Evolutionary conservation across 2,113 vertebrate genomes (phyloP), one percentile per base, ranked within the genome.

Genomic region (Mesembrinibis cayennensis): DNA sequence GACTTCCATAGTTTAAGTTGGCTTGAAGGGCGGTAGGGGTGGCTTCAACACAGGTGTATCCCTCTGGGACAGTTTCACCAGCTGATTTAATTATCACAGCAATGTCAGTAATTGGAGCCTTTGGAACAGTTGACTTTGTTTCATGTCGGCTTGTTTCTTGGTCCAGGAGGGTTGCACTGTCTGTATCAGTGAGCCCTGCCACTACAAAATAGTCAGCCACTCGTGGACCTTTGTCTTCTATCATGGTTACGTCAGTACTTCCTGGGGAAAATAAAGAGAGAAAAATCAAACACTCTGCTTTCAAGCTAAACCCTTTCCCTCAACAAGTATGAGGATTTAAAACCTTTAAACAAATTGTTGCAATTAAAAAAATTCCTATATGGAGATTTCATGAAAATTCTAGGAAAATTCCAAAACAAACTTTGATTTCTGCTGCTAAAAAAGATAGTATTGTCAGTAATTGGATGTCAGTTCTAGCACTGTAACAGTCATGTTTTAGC

Each of bases 131-230:
- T 59, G 98, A 99, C 96, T 99, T 99, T 13, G 98, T 98, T 94
- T 99, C 99, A 6, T 98, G 98, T 78, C 99, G 98, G 88, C 95
- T 98, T 94, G 98, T 92, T 96, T 99, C 99, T 97, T 99, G 99
- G 97, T 99, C 99, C 91, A 99, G 97, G 19, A 98, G 99, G 9
- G 98, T 98, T 89, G 99, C 98, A 22, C 98, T 99, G 82, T 99
- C 99, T 87, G 98, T 99, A 59, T 99, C 99, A 3, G 99, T 99
- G 92, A 99, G 98, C 61, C 99, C 99, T 36, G 99, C 99, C 90
- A 99, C 99, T 77, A 99, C 99, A 67, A 99, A 99, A 98, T 99
- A 99, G 98, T 99, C 99, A 23, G 99, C 99, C 96, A 99, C 99
- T 17, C 99, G 99, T 89, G 99, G 99, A 95, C 99, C 99, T 98